Percentiles rank a stretch among this genome's conserved stretches.
These are phyloP conservation scores for Montipora foliosa DNA, from an alignment of 64 coral and sea anemone species.

Conservation along the genomic window DNA sequence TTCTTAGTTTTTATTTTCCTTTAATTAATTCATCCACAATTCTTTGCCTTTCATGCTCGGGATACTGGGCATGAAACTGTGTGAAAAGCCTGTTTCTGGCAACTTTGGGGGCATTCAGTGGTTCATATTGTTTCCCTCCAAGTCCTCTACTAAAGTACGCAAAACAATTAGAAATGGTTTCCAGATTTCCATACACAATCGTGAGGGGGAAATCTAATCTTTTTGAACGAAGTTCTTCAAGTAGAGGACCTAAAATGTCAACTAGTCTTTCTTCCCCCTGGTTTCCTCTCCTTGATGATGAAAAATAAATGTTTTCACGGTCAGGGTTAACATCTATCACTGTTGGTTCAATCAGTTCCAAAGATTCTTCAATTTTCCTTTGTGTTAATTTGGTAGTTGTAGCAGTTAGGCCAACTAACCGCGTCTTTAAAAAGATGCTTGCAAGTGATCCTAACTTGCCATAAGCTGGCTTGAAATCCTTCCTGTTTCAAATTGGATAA, in stretches of 20 bases:
- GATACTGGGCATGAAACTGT: conserved; percentile 66
- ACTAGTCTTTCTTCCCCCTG: conserved; percentile 22
- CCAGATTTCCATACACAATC: conserved; percentile 54
- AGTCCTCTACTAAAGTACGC: conserved; percentile 36
- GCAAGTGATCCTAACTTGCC: conserved; percentile 30
- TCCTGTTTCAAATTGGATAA: conserved; percentile 23
- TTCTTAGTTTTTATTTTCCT: conserved; percentile 31
- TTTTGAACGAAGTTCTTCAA: conserved; percentile 1
- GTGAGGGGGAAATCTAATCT: conserved; percentile 44
- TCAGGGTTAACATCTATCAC: not conserved
- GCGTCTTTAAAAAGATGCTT: conserved; percentile 38
- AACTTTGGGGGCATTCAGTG: not conserved
- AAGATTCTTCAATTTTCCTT: not conserved
- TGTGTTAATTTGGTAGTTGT: conserved; percentile 41
- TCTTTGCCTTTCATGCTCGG: conserved; percentile 31
- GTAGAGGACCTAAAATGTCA: conserved; percentile 13
- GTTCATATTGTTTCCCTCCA: conserved; percentile 21
- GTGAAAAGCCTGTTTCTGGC: conserved; percentile 56
- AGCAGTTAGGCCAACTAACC: conserved; percentile 48
- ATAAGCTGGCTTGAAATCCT: conserved; percentile 67
- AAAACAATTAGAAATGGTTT: conserved; percentile 49
- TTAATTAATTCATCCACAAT: conserved; percentile 47
- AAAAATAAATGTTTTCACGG: conserved; percentile 59
- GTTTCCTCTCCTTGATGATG: conserved; percentile 6
- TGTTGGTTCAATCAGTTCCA: conserved; percentile 33